Evolutionary conservation across 2,797 vertebrate species (phyloP).

Genomic region (Galagoides demidoff): DNA sequence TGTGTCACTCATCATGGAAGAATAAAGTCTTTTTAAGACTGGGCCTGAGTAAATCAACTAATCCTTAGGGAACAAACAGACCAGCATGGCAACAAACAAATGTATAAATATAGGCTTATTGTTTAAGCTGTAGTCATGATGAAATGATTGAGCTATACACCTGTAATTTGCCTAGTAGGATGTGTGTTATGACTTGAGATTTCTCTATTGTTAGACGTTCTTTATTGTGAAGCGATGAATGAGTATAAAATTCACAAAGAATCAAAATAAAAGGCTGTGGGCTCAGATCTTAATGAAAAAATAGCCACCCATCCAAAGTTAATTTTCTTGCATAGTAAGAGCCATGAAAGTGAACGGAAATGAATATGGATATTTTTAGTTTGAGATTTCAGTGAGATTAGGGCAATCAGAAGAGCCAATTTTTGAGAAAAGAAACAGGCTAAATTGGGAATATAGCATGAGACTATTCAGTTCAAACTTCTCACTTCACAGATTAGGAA

Average conservation of each 20-base stretch:
- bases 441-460: neutral
- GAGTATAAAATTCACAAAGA: neutral
- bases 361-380: neutral
- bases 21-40: conserved; percentile 25
- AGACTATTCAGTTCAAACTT: neutral
- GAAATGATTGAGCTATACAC: neutral
- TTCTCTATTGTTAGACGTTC: neutral
- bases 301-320: neutral
- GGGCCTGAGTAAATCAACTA: neutral
- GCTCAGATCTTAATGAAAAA: neutral
- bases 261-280: neutral
- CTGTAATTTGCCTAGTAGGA: conserved; percentile 4
- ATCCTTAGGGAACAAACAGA: neutral
- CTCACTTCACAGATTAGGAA: neutral
- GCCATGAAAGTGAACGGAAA: neutral
- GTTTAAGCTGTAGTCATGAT: neutral
- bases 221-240: neutral
- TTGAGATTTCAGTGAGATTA: neutral
- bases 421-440: neutral
- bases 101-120: neutral
- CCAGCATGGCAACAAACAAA: neutral
- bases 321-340: neutral
- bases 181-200: neutral
- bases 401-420: neutral
- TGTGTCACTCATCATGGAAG: neutral